Evolutionary conservation across 2,888 invertebrate genomes (phyloP).

Genomic region (Cephus pulcher): DNA sequence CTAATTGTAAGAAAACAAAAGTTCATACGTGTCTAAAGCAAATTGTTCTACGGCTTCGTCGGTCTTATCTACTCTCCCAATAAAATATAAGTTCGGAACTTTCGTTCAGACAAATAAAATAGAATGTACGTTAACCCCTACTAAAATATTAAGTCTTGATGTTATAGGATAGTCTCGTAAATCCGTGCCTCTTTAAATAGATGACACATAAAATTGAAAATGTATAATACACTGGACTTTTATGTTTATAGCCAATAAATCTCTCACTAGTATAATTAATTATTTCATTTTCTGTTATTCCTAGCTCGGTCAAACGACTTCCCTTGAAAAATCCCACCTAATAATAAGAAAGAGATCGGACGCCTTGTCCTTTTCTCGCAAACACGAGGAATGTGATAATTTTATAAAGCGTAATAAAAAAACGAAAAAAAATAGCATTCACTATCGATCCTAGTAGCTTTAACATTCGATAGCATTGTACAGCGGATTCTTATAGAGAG

Average conservation of each 20-base stretch:
- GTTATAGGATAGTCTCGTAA: neutral
- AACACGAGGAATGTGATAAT: neutral
- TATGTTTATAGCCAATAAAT: neutral
- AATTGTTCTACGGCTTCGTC: neutral
- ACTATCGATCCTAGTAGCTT: neutral
- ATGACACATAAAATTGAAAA: neutral
- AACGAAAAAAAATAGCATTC: neutral
- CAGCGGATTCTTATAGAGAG: slow-evolving; percentile 1
- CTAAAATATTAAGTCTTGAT: neutral
- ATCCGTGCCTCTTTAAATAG: neutral
- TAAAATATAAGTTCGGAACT: neutral
- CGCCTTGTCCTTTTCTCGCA: neutral
- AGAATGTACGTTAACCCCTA: neutral
- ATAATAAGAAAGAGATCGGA: neutral
- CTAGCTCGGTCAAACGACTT: neutral
- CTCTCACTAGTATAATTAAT: neutral
- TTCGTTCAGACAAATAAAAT: neutral
- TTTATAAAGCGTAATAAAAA: neutral
- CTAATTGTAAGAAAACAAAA: neutral
- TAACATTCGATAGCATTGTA: neutral
- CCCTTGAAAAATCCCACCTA: neutral
- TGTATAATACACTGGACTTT: neutral
- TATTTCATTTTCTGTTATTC: neutral
- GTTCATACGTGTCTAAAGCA: neutral
- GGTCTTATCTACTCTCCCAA: neutral